phyloP scores from a whole-genome alignment of 1,140 invertebrate species.

The Trypoxylus dichotomus region DNA sequence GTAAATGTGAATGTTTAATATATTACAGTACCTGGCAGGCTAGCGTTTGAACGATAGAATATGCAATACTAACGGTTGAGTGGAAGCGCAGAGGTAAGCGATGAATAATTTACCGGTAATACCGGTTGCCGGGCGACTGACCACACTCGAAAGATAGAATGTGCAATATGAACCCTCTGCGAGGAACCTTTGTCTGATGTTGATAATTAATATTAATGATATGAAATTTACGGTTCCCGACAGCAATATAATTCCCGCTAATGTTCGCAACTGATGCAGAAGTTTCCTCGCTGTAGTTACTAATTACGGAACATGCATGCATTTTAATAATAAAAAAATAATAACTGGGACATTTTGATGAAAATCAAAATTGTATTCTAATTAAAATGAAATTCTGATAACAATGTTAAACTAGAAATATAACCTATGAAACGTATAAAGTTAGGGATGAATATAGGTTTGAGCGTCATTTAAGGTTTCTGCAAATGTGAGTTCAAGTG shows the following conservation, averaged over 20 bases:
- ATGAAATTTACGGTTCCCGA: slow-evolving; percentile 5
- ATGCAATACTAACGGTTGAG: slow-evolving; percentile 5
- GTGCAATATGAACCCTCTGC: slow-evolving; percentile 26
- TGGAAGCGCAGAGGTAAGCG: slow-evolving; percentile 16
- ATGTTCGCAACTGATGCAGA: background rate
- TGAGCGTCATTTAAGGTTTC: too few species aligned
- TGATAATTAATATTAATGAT: slow-evolving; percentile 16
- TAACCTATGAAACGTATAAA: too few species aligned
- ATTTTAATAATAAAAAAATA: too few species aligned
- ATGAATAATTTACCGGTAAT: slow-evolving; percentile 28
- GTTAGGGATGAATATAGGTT: too few species aligned
- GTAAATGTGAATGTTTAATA: slow-evolving; percentile 26
- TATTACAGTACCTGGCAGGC: background rate
- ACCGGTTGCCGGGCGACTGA: slow-evolving; percentile 29
- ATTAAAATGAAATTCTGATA: too few species aligned
- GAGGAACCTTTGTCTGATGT: background rate
- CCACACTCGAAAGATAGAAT: slow-evolving; percentile 31
- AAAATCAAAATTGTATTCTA: too few species aligned
- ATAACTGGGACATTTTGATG: too few species aligned
- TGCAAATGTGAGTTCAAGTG: too few species aligned
- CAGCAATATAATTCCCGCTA: background rate
- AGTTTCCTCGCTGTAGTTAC: background rate
- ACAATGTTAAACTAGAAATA: too few species aligned
- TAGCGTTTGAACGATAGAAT: slow-evolving; percentile 17
- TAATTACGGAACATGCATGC: too few species aligned